Evolutionary conservation across 2,113 vertebrate species (phyloP).

Genomic region (Pholis gunnellus): DNA sequence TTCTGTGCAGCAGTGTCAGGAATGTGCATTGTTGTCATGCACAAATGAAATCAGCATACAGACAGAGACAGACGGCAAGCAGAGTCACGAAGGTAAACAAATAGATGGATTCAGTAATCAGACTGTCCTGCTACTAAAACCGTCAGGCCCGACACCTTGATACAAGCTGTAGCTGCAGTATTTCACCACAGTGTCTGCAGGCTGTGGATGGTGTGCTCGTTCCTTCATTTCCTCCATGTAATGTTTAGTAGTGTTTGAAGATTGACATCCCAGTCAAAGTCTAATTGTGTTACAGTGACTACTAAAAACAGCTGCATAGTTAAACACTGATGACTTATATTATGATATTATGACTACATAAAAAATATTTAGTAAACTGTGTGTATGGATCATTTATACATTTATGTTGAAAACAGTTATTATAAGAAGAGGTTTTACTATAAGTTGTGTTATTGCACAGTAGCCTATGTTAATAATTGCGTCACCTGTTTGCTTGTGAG

Average conservation of each 20-base stretch:
- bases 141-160: neutral
- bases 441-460: neutral
- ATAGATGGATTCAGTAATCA: constrained; percentile 17
- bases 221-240: neutral
- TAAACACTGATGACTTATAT: neutral
- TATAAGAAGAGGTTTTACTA: neutral
- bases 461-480: neutral
- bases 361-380: neutral
- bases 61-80: neutral
- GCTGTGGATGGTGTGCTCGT: neutral
- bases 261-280: neutral
- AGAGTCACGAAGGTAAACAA: constrained; percentile 7
- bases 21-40: constrained; percentile 14
- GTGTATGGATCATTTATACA: neutral
- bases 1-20: neutral
- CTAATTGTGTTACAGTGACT: neutral
- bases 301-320: neutral
- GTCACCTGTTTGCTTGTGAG: neutral
- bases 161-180: neutral
- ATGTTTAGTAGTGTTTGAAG: neutral
- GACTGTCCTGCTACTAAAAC: neutral
- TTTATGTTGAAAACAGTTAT: neutral
- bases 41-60: constrained; percentile 15
- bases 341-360: neutral
- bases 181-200: neutral